Evolutionary conservation across 2,888 invertebrate genomes (phyloP).

Genomic region (Spialia ferax): DNA sequence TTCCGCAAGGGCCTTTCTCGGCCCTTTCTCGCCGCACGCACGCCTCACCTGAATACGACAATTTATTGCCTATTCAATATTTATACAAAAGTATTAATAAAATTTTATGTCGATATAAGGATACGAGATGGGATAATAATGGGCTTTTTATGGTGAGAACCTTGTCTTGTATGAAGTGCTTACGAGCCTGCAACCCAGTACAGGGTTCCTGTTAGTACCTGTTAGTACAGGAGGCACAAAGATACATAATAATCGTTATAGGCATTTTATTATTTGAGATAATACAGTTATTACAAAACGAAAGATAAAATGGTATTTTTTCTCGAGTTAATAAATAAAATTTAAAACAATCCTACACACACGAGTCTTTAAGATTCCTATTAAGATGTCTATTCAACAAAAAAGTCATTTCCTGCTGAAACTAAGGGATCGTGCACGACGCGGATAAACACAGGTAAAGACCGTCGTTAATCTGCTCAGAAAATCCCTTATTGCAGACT

Average conservation of each 20-base stretch:
- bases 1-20: conserved; percentile 21
- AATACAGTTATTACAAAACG: too few relatives aligned
- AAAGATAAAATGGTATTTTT: too few relatives aligned
- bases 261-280: too few relatives aligned
- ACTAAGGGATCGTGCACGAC: conserved; percentile 4
- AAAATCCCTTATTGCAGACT: conserved; percentile 3
- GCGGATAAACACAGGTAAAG: conserved; percentile 16
- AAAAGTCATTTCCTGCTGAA: conserved; percentile 15
- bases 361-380: conserved; percentile 5
- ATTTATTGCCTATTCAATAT: conserved; percentile 38
- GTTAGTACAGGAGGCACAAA: background rate
- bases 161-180: conserved; percentile 30
- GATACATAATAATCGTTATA: background rate
- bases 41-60: conserved; percentile 21
- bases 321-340: background rate
- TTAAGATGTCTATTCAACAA: conserved; percentile 26
- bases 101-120: conserved; percentile 35
- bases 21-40: conserved; percentile 9
- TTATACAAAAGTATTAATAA: conserved; percentile 33
- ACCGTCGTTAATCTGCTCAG: background rate
- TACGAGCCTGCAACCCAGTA: conserved; percentile 20
- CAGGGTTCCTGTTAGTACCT: too few relatives aligned
- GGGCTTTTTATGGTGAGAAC: conserved; percentile 22
- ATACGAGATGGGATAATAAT: conserved; percentile 20
- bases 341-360: background rate